Conservation (phyloP, 2,888 invertebrate species). For the Adelognathus sp. region DNA sequence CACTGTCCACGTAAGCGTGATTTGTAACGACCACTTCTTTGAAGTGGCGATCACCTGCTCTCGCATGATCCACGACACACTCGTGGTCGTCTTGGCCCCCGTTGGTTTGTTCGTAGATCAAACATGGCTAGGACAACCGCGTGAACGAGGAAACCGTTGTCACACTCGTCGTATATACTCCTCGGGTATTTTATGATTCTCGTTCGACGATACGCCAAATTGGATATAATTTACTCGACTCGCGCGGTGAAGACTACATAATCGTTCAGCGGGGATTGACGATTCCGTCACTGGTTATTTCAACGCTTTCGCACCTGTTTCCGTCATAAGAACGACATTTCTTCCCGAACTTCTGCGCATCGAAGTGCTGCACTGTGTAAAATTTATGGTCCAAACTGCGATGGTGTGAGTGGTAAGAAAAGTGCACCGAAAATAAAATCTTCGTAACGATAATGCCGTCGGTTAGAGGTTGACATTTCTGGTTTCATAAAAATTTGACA, state of each 20-base stretch:
- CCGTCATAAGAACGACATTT: too few species aligned
- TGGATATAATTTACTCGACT: not conserved
- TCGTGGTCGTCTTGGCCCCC: not conserved
- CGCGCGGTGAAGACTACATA: too few species aligned
- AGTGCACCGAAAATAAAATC: too few species aligned
- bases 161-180: conserved; percentile 57
- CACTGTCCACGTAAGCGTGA: conserved; percentile 61
- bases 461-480: too few species aligned
- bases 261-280: not conserved
- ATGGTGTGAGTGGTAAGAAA: too few species aligned
- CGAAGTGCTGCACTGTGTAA: too few species aligned
- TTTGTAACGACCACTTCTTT: conserved; percentile 67
- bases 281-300: not conserved
- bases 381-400: too few species aligned
- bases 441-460: too few species aligned
- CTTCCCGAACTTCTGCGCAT: too few species aligned
- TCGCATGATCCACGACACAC: conserved; percentile 23
- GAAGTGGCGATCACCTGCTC: conserved; percentile 60
- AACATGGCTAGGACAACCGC: conserved; percentile 13
- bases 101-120: conserved; percentile 28
- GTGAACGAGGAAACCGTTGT: conserved; percentile 64
- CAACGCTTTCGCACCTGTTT: not conserved
- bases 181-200: conserved; percentile 39
- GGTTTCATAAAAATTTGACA: too few species aligned
- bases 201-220: conserved; percentile 33